Evolutionary conservation across 2,797 vertebrate species (phyloP).

Genomic region (Buphagus erythrorhynchus): DNA sequence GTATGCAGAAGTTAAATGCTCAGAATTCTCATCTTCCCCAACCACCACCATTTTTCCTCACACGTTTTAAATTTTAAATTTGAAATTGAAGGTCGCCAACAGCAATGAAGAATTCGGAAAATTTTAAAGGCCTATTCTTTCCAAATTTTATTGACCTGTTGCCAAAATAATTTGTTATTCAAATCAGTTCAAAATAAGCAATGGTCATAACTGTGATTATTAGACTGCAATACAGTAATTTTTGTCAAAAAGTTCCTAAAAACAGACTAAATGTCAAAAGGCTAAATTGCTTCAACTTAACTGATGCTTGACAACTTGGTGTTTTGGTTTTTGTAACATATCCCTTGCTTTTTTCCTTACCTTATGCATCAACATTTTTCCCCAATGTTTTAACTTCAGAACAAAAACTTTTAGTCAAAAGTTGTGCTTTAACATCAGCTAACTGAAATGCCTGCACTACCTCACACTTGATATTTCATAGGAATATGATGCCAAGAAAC

Average conservation of each 20-base stretch:
- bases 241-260: not conserved
- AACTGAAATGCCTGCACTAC: not conserved
- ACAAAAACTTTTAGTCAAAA: not conserved
- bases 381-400: not conserved
- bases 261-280: not conserved
- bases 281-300: not conserved
- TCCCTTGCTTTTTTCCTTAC: not conserved
- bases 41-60: not conserved
- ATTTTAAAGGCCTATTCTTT: not conserved
- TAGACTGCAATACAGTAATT: not conserved
- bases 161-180: not conserved
- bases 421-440: not conserved
- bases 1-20: not conserved
- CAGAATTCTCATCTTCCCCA: not conserved
- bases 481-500: not conserved
- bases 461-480: not conserved
- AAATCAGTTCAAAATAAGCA: not conserved
- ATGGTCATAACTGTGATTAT: not conserved
- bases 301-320: not conserved
- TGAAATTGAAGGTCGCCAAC: not conserved
- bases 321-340: not conserved
- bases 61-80: not conserved
- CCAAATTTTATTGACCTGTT: not conserved
- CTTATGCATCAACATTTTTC: not conserved
- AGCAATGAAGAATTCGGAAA: not conserved